Conservation (phyloP, 2,797 vertebrate species). For the Psittacula derbiana region DNA sequence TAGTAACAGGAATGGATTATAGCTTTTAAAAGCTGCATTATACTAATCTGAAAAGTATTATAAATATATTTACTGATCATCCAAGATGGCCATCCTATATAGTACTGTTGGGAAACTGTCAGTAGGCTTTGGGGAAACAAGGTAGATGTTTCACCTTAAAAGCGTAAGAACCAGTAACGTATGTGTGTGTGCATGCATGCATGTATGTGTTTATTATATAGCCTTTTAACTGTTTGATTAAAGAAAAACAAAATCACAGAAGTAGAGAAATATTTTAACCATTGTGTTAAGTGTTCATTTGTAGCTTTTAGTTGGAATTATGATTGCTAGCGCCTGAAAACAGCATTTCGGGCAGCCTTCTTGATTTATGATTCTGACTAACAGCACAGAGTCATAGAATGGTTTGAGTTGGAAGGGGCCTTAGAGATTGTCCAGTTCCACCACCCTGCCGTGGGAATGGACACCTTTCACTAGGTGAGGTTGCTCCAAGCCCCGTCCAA, state of each 20-base stretch:
- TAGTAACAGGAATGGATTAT: not conserved
- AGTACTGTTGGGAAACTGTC: not conserved
- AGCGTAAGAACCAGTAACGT: not conserved
- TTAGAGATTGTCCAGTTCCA: too few relatives aligned
- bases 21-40: not conserved
- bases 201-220: not conserved
- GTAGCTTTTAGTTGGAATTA: not conserved
- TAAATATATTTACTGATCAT: not conserved
- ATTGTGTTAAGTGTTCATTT: not conserved
- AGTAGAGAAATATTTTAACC: not conserved
- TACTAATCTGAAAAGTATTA: not conserved
- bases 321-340: not conserved
- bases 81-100: not conserved
- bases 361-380: not conserved
- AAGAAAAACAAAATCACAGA: not conserved
- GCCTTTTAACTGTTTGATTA: not conserved
- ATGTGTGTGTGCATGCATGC: fast-evolving
- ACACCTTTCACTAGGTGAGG: too few relatives aligned
- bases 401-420: not conserved
- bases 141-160: not conserved
- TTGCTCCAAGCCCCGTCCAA: too few relatives aligned
- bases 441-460: too few relatives aligned
- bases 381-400: not conserved
- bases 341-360: not conserved
- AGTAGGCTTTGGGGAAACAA: not conserved